Evolutionary conservation across 2,797 vertebrate genomes (phyloP).

Genomic region (Nyctalus aviator): DNA sequence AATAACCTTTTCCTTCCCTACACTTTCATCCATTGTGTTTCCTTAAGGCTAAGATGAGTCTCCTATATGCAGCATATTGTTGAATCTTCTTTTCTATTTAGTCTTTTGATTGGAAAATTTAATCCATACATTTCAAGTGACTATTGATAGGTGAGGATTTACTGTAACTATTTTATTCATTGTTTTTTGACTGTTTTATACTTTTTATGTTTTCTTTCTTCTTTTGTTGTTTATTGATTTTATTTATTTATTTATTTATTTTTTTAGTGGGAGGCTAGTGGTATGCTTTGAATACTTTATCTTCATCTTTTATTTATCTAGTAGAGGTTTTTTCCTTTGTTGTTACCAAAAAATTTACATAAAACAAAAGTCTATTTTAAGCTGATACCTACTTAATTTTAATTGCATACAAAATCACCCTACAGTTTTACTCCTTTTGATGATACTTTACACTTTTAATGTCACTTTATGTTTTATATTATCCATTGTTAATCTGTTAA

Average conservation of each 20-base stretch:
- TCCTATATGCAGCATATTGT: neutral
- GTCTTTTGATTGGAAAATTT: neutral
- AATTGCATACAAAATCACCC: neutral
- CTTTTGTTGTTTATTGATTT: neutral
- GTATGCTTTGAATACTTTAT: neutral
- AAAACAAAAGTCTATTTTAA: neutral
- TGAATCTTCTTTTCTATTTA: neutral
- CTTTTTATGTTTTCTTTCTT: neutral
- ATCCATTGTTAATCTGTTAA: neutral
- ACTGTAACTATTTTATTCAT: neutral
- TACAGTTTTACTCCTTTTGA: neutral
- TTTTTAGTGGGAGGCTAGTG: neutral
- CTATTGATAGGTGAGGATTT: neutral
- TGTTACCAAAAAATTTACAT: neutral
- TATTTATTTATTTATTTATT: neutral
- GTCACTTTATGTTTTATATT: neutral
- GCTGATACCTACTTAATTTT: neutral
- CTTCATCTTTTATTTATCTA: neutral
- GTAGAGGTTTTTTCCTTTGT: neutral
- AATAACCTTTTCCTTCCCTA: neutral
- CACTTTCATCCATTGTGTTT: neutral
- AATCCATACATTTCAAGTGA: neutral
- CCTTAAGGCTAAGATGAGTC: neutral
- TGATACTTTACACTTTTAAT: neutral
- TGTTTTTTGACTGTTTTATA: neutral